Conservation (phyloP, 2,113 vertebrate species). For the Suricata suricatta region DNA sequence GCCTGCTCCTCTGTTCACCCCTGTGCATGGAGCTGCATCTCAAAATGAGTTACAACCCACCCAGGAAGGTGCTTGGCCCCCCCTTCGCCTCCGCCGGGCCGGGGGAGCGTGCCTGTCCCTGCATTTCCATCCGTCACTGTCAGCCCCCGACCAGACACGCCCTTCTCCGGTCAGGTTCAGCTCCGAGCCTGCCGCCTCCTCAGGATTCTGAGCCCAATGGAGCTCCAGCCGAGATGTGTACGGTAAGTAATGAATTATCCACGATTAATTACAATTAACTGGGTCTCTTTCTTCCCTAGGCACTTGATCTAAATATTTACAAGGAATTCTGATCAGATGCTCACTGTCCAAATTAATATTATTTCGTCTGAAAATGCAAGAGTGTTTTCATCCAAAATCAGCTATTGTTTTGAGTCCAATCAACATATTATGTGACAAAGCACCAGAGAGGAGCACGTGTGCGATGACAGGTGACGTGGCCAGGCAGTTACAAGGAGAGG, state of each 20-base stretch:
- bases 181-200: background rate
- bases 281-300: slow-evolving; percentile 5
- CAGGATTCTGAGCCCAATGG: background rate
- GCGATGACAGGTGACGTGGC: fast-evolving
- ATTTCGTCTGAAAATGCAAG: slow-evolving; percentile 43
- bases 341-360: slow-evolving; percentile 45
- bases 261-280: slow-evolving; percentile 33
- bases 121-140: background rate
- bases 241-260: background rate
- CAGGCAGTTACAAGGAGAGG: fast-evolving
- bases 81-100: background rate
- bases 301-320: slow-evolving; percentile 54
- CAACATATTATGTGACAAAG: background rate
- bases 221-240: background rate
- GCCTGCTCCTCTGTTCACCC: background rate
- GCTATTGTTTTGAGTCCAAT: slow-evolving; percentile 39
- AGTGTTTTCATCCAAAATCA: slow-evolving; percentile 25
- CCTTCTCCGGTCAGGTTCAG: background rate
- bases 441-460: background rate
- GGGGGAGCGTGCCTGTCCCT: fast-evolving
- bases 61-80: fast-evolving
- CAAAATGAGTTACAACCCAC: background rate
- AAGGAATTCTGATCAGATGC: slow-evolving; percentile 53
- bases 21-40: background rate
- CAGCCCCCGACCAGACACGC: fast-evolving